A percentile compares a stretch with the other conserved stretches of the same genome.
Conservation (phyloP, 92 coral and sea anemone genomes). For the Hydrozoanthus gracilis region DNA sequence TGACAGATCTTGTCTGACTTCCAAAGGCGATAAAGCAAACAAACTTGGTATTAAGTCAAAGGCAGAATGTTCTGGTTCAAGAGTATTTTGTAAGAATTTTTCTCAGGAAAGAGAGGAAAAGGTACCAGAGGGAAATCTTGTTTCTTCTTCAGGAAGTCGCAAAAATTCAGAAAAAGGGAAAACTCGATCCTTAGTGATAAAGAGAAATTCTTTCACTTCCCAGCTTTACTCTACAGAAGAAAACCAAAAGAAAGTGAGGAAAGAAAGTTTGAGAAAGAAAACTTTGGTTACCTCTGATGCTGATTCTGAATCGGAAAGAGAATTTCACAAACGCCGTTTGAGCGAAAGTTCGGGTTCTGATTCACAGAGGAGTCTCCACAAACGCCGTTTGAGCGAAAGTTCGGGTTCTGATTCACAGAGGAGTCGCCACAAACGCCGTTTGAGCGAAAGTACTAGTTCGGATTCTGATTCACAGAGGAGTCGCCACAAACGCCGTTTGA, state of each 20-base stretch:
- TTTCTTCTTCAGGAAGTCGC: background rate
- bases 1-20: background rate
- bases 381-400: background rate
- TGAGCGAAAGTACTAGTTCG: background rate
- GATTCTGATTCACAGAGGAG: background rate
- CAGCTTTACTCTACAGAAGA: background rate
- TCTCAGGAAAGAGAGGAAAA: background rate
- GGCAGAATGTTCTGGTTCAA: background rate
- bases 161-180: conserved; percentile 1
- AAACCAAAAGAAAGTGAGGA: background rate
- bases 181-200: background rate
- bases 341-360: background rate
- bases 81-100: background rate
- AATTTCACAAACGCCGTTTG: background rate
- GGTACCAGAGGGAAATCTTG: background rate
- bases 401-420: background rate
- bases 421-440: background rate
- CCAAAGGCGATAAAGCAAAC: background rate
- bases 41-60: background rate
- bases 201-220: background rate
- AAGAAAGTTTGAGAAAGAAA: background rate
- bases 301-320: background rate
- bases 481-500: background rate
- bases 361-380: background rate
- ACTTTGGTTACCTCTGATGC: background rate